Conservation (phyloP, 2,888 invertebrate genomes). For the Charanyca ferruginea region DNA sequence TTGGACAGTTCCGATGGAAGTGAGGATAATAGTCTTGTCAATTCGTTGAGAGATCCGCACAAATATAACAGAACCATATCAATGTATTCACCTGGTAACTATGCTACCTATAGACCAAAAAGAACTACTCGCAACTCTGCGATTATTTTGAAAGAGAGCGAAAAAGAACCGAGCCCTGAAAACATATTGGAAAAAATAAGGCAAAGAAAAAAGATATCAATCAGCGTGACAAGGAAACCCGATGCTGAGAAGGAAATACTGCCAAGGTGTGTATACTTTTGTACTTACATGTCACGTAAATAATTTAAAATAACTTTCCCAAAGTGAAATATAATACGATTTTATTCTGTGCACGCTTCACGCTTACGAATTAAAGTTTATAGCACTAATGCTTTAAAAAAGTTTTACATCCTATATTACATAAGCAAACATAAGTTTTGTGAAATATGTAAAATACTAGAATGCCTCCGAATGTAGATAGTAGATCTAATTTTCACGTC, state of each 20-base stretch:
- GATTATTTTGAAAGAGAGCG: conserved; percentile 88
- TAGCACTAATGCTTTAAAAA: conserved; percentile 88
- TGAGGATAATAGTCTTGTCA: conserved; percentile 78
- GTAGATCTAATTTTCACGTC: conserved; percentile 58
- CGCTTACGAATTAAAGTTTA: conserved; percentile 87
- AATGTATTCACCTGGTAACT: conserved; percentile 88
- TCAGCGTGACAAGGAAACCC: conserved; percentile 88
- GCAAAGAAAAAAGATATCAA: conserved; percentile 87
- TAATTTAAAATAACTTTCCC: conserved; percentile 88
- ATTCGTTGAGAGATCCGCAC: conserved; percentile 80
- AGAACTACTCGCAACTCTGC: conserved; percentile 88
- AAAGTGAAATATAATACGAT: conserved; percentile 80
- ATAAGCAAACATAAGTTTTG: conserved; percentile 70
- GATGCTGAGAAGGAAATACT: conserved; percentile 84
- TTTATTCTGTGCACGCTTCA: conserved; percentile 90
- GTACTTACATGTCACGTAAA: conserved; percentile 84
- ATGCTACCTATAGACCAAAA: conserved; percentile 89
- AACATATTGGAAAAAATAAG: conserved; percentile 89
- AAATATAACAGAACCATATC: conserved; percentile 88
- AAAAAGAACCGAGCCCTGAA: conserved; percentile 89
- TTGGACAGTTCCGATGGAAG: conserved; percentile 82
- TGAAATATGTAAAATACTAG: conserved; percentile 70
- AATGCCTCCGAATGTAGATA: conserved; percentile 66
- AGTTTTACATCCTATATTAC: conserved; percentile 77
- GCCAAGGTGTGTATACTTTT: conserved; percentile 88